phyloP scores from a whole-genome alignment of 2,888 invertebrate genomes.

The Cryptocheilus praepositus region DNA sequence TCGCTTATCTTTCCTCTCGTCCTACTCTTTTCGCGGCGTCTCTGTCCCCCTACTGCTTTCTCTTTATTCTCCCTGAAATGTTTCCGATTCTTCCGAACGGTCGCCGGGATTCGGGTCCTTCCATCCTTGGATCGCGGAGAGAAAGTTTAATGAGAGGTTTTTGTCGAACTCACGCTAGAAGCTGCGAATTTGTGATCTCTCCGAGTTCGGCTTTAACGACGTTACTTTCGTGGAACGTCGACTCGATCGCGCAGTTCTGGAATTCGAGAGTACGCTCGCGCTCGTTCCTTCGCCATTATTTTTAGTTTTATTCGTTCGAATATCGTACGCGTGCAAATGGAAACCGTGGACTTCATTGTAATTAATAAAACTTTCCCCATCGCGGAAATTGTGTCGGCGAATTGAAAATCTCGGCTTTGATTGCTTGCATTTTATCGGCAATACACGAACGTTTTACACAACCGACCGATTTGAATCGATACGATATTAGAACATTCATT shows the following conservation, averaged over 20 bases:
- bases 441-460: no score
- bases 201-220: slow-evolving; percentile 32
- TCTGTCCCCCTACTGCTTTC: not conserved
- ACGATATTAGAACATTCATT: no score
- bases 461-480: no score
- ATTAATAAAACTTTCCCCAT: slow-evolving; percentile 29
- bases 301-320: not conserved
- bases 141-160: slow-evolving; percentile 35
- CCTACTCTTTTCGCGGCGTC: no score
- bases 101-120: slow-evolving; percentile 1
- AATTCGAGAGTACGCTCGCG: slow-evolving; percentile 20
- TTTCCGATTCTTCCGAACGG: slow-evolving; percentile 13
- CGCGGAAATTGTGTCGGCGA: no score
- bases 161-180: slow-evolving; percentile 14
- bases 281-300: slow-evolving; percentile 21
- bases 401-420: no score
- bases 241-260: slow-evolving; percentile 17
- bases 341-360: slow-evolving; percentile 19
- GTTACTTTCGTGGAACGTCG: slow-evolving; percentile 29
- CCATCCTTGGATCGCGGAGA: slow-evolving; percentile 22
- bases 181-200: slow-evolving; percentile 29
- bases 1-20: no score
- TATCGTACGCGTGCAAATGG: slow-evolving; percentile 8
- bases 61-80: slow-evolving; percentile 1
- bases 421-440: no score